A percentile compares a stretch with the other conserved stretches of the same genome.
Evolutionary conservation across 2,797 vertebrate genomes (phyloP).

Genomic region (Lutjanus argentimaculatus): DNA sequence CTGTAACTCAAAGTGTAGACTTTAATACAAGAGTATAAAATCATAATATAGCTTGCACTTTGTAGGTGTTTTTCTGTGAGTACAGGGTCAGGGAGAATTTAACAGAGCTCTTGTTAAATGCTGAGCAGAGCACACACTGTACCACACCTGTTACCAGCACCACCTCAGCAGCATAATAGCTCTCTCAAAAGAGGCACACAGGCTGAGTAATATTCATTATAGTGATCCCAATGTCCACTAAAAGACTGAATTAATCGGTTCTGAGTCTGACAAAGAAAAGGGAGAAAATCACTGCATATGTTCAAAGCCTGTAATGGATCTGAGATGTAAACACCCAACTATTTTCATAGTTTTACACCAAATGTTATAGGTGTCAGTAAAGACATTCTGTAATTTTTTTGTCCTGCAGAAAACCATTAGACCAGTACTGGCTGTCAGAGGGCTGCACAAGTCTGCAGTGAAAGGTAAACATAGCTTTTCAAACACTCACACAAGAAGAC

Average conservation of each 20-base stretch:
- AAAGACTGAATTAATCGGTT: background rate
- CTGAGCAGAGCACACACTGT: background rate
- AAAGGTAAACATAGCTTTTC: slow-evolving; percentile 65
- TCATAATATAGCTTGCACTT: background rate
- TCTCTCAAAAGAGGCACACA: slow-evolving; percentile 30
- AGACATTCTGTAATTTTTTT: slow-evolving; percentile 4
- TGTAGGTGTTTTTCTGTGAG: background rate
- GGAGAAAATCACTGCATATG: background rate
- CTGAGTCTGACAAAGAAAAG: slow-evolving; percentile 9
- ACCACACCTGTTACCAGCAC: slow-evolving; percentile 28
- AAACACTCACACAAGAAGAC: background rate
- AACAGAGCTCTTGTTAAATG: slow-evolving; percentile 18
- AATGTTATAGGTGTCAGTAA: background rate
- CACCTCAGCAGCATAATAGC: slow-evolving; percentile 1
- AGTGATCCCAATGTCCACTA: background rate
- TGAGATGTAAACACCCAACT: background rate
- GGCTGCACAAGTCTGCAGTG: slow-evolving; percentile 68
- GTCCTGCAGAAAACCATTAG: slow-evolving; percentile 68
- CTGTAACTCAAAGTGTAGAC: background rate
- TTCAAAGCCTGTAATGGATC: background rate
- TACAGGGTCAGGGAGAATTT: background rate
- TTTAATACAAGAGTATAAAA: background rate
- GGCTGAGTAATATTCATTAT: slow-evolving; percentile 1
- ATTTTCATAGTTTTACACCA: background rate
- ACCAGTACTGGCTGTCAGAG: slow-evolving; percentile 60